Evolutionary conservation across 1,140 invertebrate genomes (phyloP).

Genomic region (Lordiphosa clarofinis): DNA sequence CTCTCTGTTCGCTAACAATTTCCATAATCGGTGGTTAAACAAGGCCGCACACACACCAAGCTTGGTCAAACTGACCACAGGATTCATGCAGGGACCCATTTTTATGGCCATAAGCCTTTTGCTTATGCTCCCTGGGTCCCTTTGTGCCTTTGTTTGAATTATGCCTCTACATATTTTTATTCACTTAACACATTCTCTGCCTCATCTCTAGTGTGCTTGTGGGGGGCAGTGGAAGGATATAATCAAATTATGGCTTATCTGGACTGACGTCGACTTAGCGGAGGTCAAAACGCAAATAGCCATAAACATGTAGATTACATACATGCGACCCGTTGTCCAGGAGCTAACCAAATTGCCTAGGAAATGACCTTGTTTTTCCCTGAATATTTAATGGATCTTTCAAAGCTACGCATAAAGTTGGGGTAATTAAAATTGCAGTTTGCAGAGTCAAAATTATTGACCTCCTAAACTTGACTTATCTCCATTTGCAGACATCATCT

Average conservation of each 20-base stretch:
- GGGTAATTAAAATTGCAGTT: conserved; percentile 54
- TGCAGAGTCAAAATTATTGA: conserved; percentile 15
- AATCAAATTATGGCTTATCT: conserved; percentile 78
- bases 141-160: conserved; percentile 62
- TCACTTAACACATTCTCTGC: conserved; percentile 63
- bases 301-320: conserved; percentile 75
- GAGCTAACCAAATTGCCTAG: conserved; percentile 32
- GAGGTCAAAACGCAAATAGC: conserved; percentile 75
- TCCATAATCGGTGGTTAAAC: conserved; percentile 77
- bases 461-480: too few species aligned
- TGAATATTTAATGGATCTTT: conserved; percentile 34
- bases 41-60: conserved; percentile 54
- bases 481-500: too few species aligned
- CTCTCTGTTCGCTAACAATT: conserved; percentile 41
- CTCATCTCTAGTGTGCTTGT: too few species aligned
- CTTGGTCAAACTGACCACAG: conserved; percentile 57
- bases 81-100: conserved; percentile 27
- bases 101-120: conserved; percentile 57
- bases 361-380: conserved; percentile 56
- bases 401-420: conserved; percentile 31
- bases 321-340: conserved; percentile 26
- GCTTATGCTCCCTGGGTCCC: conserved; percentile 14
- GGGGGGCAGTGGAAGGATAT: conserved; percentile 29
- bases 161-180: conserved; percentile 77
- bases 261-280: conserved; percentile 50